Evolutionary conservation across 2,888 invertebrate species (phyloP).

Genomic region (Metallyticus violacea): DNA sequence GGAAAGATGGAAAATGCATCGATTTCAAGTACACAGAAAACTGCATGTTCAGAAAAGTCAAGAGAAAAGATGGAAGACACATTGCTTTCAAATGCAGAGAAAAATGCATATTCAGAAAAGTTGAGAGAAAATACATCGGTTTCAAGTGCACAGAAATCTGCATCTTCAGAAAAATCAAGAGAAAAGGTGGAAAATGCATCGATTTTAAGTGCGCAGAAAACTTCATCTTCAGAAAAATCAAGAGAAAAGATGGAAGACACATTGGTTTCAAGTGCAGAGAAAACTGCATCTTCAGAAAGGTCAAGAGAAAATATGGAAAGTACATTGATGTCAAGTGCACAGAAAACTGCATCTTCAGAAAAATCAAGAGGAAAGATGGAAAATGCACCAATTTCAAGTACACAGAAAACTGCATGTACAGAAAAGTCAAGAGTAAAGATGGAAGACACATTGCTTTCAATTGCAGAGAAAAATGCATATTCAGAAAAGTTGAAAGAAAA

Average conservation of each 20-base stretch:
- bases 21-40: neutral
- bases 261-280: neutral
- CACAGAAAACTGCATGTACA: neutral
- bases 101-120: too few species aligned
- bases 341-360: neutral
- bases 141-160: too few species aligned
- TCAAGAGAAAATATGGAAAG: too few species aligned
- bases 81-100: neutral
- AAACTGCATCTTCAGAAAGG: neutral
- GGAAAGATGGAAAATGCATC: neutral
- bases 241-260: neutral
- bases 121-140: neutral
- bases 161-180: too few species aligned
- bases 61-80: too few species aligned
- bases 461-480: too few species aligned
- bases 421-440: neutral
- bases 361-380: neutral
- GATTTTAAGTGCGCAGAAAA: neutral
- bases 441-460: neutral
- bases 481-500: too few species aligned
- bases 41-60: neutral
- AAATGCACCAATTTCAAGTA: neutral
- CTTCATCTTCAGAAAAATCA: neutral
- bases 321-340: neutral
- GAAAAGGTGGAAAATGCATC: too few species aligned